Percentiles rank a stretch among this genome's conserved stretches.
Conservation (phyloP, 2,888 invertebrate species). For the Odontothrips loti region DNA sequence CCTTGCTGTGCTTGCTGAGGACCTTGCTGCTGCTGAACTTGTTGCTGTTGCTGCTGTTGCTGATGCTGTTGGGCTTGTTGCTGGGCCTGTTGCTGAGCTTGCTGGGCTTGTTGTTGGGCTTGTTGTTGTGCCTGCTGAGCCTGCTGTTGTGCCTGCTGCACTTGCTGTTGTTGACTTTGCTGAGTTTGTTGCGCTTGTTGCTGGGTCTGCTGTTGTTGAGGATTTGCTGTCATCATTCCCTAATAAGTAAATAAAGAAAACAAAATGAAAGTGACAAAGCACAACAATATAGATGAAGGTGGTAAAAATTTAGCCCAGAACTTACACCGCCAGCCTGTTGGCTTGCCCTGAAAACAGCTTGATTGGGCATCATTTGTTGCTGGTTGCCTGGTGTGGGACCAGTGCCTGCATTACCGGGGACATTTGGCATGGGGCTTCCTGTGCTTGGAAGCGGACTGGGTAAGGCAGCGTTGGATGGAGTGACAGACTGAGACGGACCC, state of each 20-base stretch:
- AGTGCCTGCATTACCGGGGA: neutral
- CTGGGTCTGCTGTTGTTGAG: conserved; percentile 37
- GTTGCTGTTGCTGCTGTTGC: neutral
- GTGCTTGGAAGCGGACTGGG: conserved; percentile 52
- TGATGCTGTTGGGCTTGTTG: conserved; percentile 1
- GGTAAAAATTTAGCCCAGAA: neutral
- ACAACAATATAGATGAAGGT: neutral
- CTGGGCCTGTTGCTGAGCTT: neutral
- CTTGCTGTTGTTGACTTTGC: conserved; percentile 38
- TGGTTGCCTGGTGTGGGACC: neutral
- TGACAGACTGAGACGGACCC: conserved; percentile 32
- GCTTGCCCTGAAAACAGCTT: conserved; percentile 33
- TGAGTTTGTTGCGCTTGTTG: conserved; percentile 33
- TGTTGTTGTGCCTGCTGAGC: neutral
- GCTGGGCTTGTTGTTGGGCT: neutral
- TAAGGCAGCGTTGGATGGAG: conserved; percentile 47
- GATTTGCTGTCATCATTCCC: conserved; percentile 2
- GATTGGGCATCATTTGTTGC: conserved; percentile 32
- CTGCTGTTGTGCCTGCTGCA: conserved; percentile 33
- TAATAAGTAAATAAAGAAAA: neutral
- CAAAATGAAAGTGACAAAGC: neutral
- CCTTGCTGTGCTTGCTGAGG: conserved; percentile 30
- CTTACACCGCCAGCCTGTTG: conserved; percentile 26
- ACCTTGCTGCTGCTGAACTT: conserved; percentile 30
- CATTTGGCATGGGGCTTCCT: conserved; percentile 37